Evolutionary conservation across 2,888 invertebrate species (phyloP).

Genomic region (Cantharis rufa): DNA sequence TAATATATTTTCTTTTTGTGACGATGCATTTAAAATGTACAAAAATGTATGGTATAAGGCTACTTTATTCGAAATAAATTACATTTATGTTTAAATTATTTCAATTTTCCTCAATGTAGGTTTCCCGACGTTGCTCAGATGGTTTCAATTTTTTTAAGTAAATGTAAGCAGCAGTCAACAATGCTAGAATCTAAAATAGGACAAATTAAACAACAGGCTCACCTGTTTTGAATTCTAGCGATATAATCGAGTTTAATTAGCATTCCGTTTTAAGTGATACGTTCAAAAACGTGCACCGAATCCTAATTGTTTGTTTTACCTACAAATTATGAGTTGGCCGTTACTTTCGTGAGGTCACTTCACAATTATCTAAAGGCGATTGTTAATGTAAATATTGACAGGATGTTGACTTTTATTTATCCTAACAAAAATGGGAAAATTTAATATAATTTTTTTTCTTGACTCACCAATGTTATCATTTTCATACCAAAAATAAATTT

Average conservation of each 20-base stretch:
- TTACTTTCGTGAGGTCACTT: background rate
- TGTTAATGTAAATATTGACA: background rate
- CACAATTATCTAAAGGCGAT: background rate
- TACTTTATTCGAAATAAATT: slow-evolving; percentile 4
- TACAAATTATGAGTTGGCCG: background rate
- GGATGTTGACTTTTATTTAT: no score
- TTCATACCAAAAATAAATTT: background rate
- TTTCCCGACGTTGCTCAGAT: background rate
- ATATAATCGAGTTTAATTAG: background rate
- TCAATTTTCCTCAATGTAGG: background rate
- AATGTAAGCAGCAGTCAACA: slow-evolving; percentile 20
- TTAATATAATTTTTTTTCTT: no score
- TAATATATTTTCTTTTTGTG: background rate
- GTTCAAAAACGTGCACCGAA: background rate
- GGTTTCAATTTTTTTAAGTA: slow-evolving; percentile 15
- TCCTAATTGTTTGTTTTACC: background rate
- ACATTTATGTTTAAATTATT: background rate
- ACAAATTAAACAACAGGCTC: background rate
- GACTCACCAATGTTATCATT: background rate
- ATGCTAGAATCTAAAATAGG: background rate
- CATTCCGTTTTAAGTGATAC: background rate
- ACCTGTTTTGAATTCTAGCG: background rate
- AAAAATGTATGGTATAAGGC: slow-evolving; percentile 1
- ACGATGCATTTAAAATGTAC: background rate
- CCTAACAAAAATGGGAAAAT: no score